Conservation (phyloP, 2,113 vertebrate genomes). For the Tragelaphus strepsiceros region DNA sequence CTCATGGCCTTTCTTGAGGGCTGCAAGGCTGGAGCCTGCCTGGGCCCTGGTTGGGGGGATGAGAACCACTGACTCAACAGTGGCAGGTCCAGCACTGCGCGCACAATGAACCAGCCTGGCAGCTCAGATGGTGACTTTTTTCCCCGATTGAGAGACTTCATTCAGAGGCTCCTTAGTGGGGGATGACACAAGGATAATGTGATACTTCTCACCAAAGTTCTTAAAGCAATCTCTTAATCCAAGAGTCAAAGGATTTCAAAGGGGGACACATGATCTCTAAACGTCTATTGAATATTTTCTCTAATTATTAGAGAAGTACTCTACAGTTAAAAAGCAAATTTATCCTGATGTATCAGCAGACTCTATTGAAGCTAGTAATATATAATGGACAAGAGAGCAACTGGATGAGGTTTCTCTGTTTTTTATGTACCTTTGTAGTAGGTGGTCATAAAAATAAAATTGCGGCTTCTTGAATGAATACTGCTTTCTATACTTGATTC, state of each 20-base stretch:
- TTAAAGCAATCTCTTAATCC: background rate
- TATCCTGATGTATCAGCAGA: background rate
- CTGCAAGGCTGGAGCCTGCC: background rate
- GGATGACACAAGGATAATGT: background rate
- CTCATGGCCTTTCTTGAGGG: background rate
- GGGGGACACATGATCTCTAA: background rate
- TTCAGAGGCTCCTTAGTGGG: background rate
- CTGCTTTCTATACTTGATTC: background rate
- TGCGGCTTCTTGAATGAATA: background rate
- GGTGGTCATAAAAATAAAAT: background rate
- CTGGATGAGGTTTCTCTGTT: background rate
- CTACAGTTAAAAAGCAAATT: background rate
- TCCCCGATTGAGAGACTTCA: background rate
- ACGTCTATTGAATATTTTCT: background rate
- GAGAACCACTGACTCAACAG: background rate
- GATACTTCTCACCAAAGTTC: background rate
- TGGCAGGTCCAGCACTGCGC: background rate
- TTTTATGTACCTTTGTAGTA: background rate
- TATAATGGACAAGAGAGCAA: background rate
- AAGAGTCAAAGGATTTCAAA: background rate
- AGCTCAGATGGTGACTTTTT: background rate
- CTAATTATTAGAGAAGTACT: background rate
- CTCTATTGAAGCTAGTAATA: background rate
- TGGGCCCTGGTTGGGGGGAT: background rate
- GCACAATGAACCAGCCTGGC: too few relatives aligned